Evolutionary conservation across 2,113 vertebrate genomes (phyloP), one percentile per base, ranked within the genome.

Genomic region (Butorides virescens): DNA sequence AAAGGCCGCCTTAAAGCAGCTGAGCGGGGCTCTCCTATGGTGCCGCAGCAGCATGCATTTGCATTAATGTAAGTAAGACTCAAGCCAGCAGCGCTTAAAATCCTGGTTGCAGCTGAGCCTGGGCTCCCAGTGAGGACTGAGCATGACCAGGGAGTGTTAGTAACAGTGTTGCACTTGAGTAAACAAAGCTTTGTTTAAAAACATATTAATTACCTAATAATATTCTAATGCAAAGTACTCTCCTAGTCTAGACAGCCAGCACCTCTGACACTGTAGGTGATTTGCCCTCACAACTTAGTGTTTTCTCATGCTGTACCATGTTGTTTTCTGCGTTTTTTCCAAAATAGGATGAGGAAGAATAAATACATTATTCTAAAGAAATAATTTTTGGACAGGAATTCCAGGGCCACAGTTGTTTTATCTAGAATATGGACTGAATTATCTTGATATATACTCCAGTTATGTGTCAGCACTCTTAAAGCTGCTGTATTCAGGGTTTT

Each of bases 151-250:
- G 42, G 37, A 88, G 17, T 8, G 1, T 79, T 83, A 65, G 66
- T 61, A 85, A 86, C 10, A 39, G 29, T 71, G 59, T 59, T 63
- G 37, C 37, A n/a, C 59, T 90, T 79, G 27, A 73, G 20, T 55
- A 91, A 95, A 72, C 30, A 65, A 75, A 94, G 52, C 47, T 86
- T 67, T 84, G 16, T 88, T 93, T 81, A 49, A 78, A 86, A 90
- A 71, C 16, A 4, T 67, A 37, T 72, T 91, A 80, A 86, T 91
- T 84, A 39, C 75, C 15, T 56, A 44, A 56, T 56, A 68, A 49
- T 77, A 77, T 36, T 86, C 23, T 63, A 56, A 92, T 71, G 46
- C 20, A 88, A 67, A 14, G 50, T 39, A 19, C 27, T 92, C 22
- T 81, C 47, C 27, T 86, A 30, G 68, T 80, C 68, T 80, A 72